Percentiles rank a stretch among this genome's conserved stretches.
phyloP scores from a whole-genome alignment of 2,888 invertebrate genomes.

The Pseudoips prasinana region DNA sequence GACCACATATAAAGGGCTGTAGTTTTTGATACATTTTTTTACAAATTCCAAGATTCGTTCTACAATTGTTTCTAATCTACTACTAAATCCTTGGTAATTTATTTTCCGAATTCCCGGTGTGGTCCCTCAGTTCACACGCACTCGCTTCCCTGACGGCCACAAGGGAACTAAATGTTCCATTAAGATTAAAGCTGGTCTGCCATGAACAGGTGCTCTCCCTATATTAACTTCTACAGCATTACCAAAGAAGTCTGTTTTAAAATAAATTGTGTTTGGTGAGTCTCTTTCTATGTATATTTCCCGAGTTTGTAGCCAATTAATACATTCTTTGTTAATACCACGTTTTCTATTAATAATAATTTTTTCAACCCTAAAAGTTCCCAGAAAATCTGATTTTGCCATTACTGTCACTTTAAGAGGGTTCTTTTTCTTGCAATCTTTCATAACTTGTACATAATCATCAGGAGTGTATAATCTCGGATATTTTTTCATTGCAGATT shows the following conservation, averaged over 20 bases:
- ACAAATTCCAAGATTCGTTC: too few species aligned
- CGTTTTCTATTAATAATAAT: conserved; percentile 14
- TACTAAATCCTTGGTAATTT: too few species aligned
- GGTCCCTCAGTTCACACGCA: too few species aligned
- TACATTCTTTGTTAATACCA: conserved; percentile 16
- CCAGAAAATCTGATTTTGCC: conserved; percentile 6
- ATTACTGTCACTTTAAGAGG: conserved; percentile 4
- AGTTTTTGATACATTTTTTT: too few species aligned
- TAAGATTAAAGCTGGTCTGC: conserved; percentile 9
- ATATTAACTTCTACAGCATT: conserved; percentile 11
- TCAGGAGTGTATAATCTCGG: conserved; percentile 10
- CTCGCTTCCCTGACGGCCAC: conserved; percentile 17
- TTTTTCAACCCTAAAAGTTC: conserved; percentile 8
- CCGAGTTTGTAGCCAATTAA: conserved; percentile 11
- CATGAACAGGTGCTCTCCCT: conserved; percentile 12
- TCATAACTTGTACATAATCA: conserved; percentile 11
- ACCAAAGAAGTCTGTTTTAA: conserved; percentile 9
- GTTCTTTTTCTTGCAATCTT: conserved; percentile 15
- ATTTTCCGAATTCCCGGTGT: too few species aligned
- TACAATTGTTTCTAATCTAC: too few species aligned
- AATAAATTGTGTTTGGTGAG: conserved; percentile 9
- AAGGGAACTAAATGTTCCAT: conserved; percentile 19
- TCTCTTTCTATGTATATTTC: conserved; percentile 10
- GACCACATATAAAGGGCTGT: too few species aligned
- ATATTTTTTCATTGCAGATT: conserved; percentile 10